Base-by-base conservation (phyloP, 2,797 vertebrate genomes). In the Okamejei kenojei region DNA sequence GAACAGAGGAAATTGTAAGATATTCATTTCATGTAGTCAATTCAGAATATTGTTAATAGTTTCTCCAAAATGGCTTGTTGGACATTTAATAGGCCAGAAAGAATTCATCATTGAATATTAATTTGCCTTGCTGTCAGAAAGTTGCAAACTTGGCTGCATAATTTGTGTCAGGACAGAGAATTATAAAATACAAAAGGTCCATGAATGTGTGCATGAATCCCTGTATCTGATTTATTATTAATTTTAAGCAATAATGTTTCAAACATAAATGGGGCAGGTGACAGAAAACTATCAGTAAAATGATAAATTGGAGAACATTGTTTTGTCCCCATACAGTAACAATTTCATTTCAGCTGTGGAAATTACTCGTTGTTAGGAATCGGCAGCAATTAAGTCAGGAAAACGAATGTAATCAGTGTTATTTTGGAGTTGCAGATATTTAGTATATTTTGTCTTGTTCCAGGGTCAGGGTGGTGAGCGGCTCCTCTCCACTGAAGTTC, bases 401-500 rank as follows among this genome's bases (percentile, higher is more conserved):
- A 79, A 15, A 35, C 65, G 11, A 84, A 61, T 26, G 23, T 63
- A 58, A 84, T 84, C 23, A 63, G 17, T 15, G n/a, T 86, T 35
- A 88, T 68, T 32, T 21, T 68, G 7, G n/a, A 65, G 84, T 35
- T 68, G 32, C n/a, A n/a, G 32, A 74, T 35, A 15, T 86, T 63
- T 1, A 7, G 65, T 35, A 32, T 88, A 35, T 88, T 29, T 29
- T 84, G 63, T 86, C 93, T 19, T 88, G 38, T 93, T 94, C 54
- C 94, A 99, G 99, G 97, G 97, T 95, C 98, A 99, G 95, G 98
- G 98, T 32, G 86, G 93, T 0, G 98, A 99, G 94, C 97, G 98
- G 91, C 96, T 99, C n/a, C 96, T 99, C 54, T 99, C 99, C 79
- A 96, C 98, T 94, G 99, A 99, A 95, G 98, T 98, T 78, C 98